phyloP scores from a whole-genome alignment of 2,113 vertebrate genomes.

The Lipophrys pholis region DNA sequence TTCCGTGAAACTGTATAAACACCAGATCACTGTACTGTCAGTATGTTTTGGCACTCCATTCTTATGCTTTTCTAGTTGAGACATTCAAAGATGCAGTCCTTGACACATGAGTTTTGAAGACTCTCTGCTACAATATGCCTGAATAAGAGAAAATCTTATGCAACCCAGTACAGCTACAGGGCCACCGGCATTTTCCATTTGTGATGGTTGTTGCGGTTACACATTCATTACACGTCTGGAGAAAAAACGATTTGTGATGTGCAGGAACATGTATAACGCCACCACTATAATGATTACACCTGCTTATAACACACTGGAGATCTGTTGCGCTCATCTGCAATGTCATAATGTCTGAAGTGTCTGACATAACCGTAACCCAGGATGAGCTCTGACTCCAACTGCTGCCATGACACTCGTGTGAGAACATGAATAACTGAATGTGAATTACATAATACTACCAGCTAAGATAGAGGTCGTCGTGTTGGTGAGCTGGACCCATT shows the following conservation, averaged over 20 bases:
- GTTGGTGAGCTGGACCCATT: background rate
- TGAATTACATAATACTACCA: background rate
- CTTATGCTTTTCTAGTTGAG: no score
- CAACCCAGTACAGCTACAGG: background rate
- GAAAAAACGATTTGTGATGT: background rate
- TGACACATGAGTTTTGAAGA: background rate
- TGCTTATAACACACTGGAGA: background rate
- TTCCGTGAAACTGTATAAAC: no score
- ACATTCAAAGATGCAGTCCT: background rate
- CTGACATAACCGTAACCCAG: background rate
- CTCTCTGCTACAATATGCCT: background rate
- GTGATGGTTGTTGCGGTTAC: background rate
- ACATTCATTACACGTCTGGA: background rate
- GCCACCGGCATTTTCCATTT: background rate
- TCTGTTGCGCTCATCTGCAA: background rate
- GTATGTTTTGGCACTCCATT: no score
- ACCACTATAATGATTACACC: background rate
- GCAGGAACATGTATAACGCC: no score
- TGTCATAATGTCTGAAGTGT: background rate
- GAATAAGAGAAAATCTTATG: background rate
- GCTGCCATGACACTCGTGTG: background rate
- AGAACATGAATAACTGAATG: background rate
- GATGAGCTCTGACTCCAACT: rapidly evolving
- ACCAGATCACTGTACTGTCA: no score
- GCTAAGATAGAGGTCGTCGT: background rate